Evolutionary conservation across 2,113 vertebrate genomes (phyloP).

Genomic region (Rousettus leschenaultii): DNA sequence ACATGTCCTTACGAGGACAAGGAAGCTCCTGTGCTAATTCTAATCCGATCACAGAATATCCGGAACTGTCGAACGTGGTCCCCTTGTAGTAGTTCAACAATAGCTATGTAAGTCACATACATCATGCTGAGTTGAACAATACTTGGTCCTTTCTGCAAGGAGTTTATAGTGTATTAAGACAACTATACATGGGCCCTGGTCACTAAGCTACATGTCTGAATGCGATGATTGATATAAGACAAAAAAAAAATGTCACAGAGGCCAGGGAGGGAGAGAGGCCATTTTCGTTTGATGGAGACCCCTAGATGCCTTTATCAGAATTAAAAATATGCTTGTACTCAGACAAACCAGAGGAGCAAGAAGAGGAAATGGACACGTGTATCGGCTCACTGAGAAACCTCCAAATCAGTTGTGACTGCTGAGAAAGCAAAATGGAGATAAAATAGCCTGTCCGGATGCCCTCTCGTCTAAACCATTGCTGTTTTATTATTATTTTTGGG

Average conservation of each 20-base stretch:
- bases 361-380: background rate
- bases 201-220: background rate
- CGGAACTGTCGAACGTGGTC: background rate
- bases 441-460: background rate
- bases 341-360: background rate
- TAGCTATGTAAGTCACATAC: background rate
- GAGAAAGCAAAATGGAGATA: slow-evolving; percentile 12
- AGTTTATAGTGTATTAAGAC: background rate
- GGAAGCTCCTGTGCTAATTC: background rate
- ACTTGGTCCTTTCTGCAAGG: background rate
- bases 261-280: background rate
- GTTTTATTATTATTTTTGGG: background rate
- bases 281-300: background rate
- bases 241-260: background rate
- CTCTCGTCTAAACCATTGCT: slow-evolving; percentile 12
- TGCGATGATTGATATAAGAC: background rate
- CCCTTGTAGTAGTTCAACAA: background rate
- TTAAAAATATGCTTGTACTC: background rate
- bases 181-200: background rate
- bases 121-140: background rate
- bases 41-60: background rate
- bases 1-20: background rate
- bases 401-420: background rate
- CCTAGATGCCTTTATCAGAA: background rate
- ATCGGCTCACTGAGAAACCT: background rate